These are phyloP conservation scores for Anas acuta DNA, from an alignment of 2,797 vertebrate genomes.

Conservation along the genomic window DNA sequence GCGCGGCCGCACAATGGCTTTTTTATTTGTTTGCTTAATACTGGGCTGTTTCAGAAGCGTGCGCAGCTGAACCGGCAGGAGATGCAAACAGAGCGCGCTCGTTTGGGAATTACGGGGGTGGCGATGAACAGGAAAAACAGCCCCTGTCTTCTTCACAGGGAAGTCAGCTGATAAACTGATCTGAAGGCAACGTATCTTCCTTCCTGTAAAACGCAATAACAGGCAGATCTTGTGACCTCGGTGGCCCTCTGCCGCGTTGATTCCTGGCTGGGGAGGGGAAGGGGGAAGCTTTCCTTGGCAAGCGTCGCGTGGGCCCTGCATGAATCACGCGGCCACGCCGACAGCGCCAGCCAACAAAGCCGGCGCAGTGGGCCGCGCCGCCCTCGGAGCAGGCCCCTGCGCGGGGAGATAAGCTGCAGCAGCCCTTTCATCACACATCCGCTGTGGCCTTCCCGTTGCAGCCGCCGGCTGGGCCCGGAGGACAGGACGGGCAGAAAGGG, in stretches of 20 bases:
- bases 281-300: constrained; percentile 66
- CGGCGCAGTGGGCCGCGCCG: constrained; percentile 31
- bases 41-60: constrained; percentile 57
- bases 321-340: constrained; percentile 49
- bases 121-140: constrained; percentile 72
- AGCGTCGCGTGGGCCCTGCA: not conserved
- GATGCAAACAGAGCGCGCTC: constrained; percentile 37
- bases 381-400: constrained; percentile 46
- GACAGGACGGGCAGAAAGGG: not conserved
- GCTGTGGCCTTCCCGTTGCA: constrained; percentile 59
- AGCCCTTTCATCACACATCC: constrained; percentile 74
- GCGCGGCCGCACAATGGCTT: constrained; percentile 69
- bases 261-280: constrained; percentile 14
- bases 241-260: constrained; percentile 53
- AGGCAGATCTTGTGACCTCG: constrained; percentile 66
- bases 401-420: constrained; percentile 62
- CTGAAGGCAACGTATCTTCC: constrained; percentile 77
- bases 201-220: constrained; percentile 76
- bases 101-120: constrained; percentile 82
- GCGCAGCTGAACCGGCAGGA: constrained; percentile 68
- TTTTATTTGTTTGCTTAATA: constrained; percentile 77
- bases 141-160: constrained; percentile 75
- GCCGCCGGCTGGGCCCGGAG: not conserved
- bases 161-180: constrained; percentile 80
- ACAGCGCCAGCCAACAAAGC: constrained; percentile 46